Base-by-base conservation (phyloP, 2,888 invertebrate species). In the Stratiomys singularior region DNA sequence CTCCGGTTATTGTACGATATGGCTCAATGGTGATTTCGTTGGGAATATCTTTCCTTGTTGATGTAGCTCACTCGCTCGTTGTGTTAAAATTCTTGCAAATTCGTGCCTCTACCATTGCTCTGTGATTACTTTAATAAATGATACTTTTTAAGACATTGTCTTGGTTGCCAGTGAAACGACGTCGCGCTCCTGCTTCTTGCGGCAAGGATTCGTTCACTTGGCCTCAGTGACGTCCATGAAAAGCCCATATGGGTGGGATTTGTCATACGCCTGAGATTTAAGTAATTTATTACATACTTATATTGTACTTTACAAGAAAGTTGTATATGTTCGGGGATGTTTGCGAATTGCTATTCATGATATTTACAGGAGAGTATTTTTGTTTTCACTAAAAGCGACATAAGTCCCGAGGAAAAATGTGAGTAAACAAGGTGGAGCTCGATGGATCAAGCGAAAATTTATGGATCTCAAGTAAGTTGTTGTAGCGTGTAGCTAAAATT, bases 281-380 rank as follows among this genome's bases (percentile, higher is more conserved):
- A 69, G 69, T 69, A 69, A 69, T 69, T 69, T 69, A 69, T 69
- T 69, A 69, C 69, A 69, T 69, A 46, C 69, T 69, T 47, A 69
- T 11, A 69, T 69, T 69, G 23, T 69, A 69, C 47, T 69, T 69
- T 47, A 47, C 69, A 69, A 69, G 47, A 23, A 4, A 15, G 25
- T 23, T 25, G 37, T 69, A 30, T 23, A 69, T 47, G 47, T 47
- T n/a, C 9, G 69, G 23, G 37, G 9, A 37, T 37, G 5, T 37
- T 3, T 37, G 37, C 37, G 9, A 9, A 37, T 37, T 37, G 37
- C 37, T 9, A 37, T 37, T 3, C 37, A 37, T 37, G 37, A 37
- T 37, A 37, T 37, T 37, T 37, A 37, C 37, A 37, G 37, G 37
- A 37, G 37, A 5, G 9, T 37, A 37, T 37, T 37, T 37, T 37